These are phyloP conservation scores for Petaurus breviceps DNA, from an alignment of 2,113 vertebrate genomes.

Conservation along the genomic window DNA sequence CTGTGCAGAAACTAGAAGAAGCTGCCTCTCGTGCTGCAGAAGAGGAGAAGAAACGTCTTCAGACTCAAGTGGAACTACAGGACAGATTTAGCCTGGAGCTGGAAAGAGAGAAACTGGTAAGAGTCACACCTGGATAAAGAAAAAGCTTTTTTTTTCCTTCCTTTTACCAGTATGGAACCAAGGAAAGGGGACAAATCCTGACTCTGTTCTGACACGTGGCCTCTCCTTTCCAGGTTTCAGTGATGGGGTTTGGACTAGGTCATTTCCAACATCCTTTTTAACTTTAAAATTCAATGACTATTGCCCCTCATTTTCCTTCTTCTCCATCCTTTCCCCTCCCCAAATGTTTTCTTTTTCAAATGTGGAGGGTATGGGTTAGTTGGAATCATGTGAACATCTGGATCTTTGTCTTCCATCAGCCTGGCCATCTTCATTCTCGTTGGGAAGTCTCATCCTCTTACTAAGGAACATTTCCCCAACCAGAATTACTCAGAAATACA, in stretches of 20 bases:
- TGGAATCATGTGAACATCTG: neutral
- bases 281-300: neutral
- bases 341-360: neutral
- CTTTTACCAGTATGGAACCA: neutral
- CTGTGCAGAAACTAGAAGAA: constrained; percentile 92
- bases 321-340: neutral
- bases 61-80: constrained; percentile 95
- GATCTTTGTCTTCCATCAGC: neutral
- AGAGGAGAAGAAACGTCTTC: constrained; percentile 92
- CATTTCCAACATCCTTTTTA: neutral
- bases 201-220: neutral
- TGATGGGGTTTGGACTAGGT: neutral
- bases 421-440: neutral
- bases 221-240: neutral
- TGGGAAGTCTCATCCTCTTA: neutral
- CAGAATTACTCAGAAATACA: neutral
- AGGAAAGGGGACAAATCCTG: neutral
- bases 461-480: neutral
- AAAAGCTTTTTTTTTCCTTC: neutral
- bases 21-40: constrained; percentile 90
- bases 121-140: neutral
- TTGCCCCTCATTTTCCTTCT: neutral
- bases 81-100: constrained; percentile 93
- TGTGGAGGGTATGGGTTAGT: neutral
- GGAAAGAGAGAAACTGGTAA: constrained; percentile 94